Percentiles rank a stretch among this genome's conserved stretches.
phyloP scores from a whole-genome alignment of 2,888 invertebrate genomes.

The Nephrocerus scutellatus region DNA sequence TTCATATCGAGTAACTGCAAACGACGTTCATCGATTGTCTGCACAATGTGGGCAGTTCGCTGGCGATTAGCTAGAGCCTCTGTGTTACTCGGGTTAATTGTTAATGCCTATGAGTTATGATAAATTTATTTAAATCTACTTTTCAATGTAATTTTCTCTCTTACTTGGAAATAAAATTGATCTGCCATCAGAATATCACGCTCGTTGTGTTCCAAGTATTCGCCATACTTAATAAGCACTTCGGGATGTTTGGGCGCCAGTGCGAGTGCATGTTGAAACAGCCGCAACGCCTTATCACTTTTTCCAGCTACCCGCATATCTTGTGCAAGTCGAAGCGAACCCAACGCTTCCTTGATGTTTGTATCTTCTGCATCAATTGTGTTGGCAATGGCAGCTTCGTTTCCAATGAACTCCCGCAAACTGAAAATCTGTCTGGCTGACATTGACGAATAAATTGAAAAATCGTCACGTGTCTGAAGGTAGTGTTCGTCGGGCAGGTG shows the following conservation, averaged over 20 bases:
- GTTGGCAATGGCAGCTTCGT: slow-evolving; percentile 19
- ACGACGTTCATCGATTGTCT: slow-evolving; percentile 69
- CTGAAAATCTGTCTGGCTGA: slow-evolving; percentile 17
- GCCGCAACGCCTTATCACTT: slow-evolving; percentile 73
- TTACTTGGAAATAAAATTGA: slow-evolving; percentile 74
- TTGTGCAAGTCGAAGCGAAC: slow-evolving; percentile 73
- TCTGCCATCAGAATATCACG: slow-evolving; percentile 85
- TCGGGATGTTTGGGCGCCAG: slow-evolving; percentile 89
- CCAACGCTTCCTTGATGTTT: slow-evolving; percentile 64
- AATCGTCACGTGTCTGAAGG: slow-evolving; percentile 44
- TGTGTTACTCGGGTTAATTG: slow-evolving; percentile 73
- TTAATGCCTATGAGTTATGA: slow-evolving; percentile 55
- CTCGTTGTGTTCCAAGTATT: slow-evolving; percentile 79
- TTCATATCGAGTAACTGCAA: slow-evolving; percentile 66
- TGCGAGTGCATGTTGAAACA: slow-evolving; percentile 86
- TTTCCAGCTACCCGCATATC: slow-evolving; percentile 80
- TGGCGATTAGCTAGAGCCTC: slow-evolving; percentile 73
- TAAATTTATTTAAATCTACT: background rate
- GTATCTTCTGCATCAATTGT: slow-evolving; percentile 32
- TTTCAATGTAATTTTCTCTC: too few relatives aligned
- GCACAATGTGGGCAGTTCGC: slow-evolving; percentile 80
- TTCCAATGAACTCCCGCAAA: slow-evolving; percentile 34
- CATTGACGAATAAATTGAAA: slow-evolving; percentile 33
- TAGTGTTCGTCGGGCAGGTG: slow-evolving; percentile 38
- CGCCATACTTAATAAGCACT: slow-evolving; percentile 85